Percentiles rank a stretch among this genome's conserved stretches.
Conservation (phyloP, 2,888 invertebrate genomes). For the Pterostichus madidus region DNA sequence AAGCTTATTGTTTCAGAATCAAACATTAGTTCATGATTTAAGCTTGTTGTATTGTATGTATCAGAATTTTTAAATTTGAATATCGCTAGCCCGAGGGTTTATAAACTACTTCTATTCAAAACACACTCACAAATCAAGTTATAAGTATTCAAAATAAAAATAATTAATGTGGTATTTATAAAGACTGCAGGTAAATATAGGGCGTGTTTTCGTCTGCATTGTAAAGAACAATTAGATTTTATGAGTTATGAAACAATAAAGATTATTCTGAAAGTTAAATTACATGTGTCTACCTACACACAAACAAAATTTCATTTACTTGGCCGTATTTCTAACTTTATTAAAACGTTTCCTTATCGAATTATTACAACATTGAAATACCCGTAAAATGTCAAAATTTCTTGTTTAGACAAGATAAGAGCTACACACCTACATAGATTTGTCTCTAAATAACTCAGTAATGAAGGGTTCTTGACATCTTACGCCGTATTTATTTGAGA, state of each 20-base stretch:
- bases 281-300: conserved; percentile 25
- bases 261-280: conserved; percentile 42
- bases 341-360: conserved; percentile 8
- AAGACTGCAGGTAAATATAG: conserved; percentile 30
- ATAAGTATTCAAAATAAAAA: conserved; percentile 42
- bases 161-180: conserved; percentile 33
- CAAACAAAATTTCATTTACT: neutral
- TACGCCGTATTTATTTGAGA: too few relatives aligned
- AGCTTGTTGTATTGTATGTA: neutral
- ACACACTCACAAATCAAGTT: conserved; percentile 32
- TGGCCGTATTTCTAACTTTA: neutral
- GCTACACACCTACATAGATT: neutral
- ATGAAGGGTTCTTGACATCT: too few relatives aligned
- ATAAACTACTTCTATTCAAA: conserved; percentile 19
- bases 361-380: neutral
- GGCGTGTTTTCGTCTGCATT: conserved; percentile 22
- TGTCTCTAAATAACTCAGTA: too few relatives aligned
- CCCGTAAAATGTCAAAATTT: conserved; percentile 15
- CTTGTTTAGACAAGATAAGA: neutral
- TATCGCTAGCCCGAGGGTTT: neutral
- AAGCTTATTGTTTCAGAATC: neutral
- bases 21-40: neutral
- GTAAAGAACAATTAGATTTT: conserved; percentile 48
- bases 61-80: neutral
- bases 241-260: conserved; percentile 48